phyloP scores from a whole-genome alignment of 2,113 vertebrate species.

The Danionella cerebrum region DNA sequence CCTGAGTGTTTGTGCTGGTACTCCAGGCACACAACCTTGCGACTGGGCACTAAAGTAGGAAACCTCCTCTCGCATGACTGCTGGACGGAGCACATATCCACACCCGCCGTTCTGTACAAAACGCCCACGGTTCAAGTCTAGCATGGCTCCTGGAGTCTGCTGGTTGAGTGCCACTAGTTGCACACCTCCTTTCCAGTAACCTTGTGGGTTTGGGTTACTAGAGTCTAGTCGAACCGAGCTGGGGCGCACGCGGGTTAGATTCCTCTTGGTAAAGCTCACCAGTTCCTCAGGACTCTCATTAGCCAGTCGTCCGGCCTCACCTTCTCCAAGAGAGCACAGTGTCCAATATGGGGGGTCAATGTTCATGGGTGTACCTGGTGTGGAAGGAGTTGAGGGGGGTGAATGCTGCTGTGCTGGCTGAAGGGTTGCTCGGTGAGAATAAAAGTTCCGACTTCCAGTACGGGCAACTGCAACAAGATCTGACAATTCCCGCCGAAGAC shows the following conservation, averaged over 20 bases:
- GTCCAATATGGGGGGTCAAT: constrained; percentile 69
- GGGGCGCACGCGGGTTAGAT: constrained; percentile 83
- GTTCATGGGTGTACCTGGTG: constrained; percentile 51
- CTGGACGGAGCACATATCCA: constrained; percentile 87
- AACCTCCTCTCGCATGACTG: constrained; percentile 89
- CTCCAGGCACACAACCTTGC: constrained; percentile 87
- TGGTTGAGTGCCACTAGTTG: constrained; percentile 96
- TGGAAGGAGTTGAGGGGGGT: constrained; percentile 75
- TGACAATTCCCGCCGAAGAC: constrained; percentile 82
- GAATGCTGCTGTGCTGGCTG: constrained; percentile 69
- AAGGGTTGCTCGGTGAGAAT: constrained; percentile 51
- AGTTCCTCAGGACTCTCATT: constrained; percentile 91
- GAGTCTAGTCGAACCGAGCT: constrained; percentile 91
- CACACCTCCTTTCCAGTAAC: constrained; percentile 96
- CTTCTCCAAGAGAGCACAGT: constrained; percentile 88
- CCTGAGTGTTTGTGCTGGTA: constrained; percentile 85
- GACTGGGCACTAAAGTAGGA: constrained; percentile 96
- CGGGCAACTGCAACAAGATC: constrained; percentile 81
- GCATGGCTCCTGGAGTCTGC: constrained; percentile 93
- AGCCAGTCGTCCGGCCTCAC: constrained; percentile 82
- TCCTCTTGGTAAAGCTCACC: constrained; percentile 91
- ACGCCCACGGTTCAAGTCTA: constrained; percentile 90
- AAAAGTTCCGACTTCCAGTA: constrained; percentile 73
- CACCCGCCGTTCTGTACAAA: constrained; percentile 90
- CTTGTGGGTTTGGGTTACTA: constrained; percentile 93